phyloP scores from a whole-genome alignment of 1,140 invertebrate genomes.

The Rhynchophorus ferrugineus region DNA sequence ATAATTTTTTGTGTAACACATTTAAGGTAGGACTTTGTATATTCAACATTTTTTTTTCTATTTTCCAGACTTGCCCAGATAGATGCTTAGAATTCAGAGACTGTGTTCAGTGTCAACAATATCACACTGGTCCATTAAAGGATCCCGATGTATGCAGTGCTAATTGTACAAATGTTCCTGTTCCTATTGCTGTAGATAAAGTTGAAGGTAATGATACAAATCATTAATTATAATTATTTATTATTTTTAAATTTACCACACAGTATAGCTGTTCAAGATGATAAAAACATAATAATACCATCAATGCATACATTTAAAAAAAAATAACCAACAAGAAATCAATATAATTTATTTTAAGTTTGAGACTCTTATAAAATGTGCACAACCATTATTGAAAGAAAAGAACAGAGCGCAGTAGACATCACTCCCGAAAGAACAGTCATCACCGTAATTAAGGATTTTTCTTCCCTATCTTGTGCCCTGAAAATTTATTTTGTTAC shows the following conservation, averaged over 20 bases:
- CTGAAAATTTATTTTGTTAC: constrained; percentile 7
- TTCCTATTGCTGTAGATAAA: constrained; percentile 40
- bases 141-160: constrained; percentile 44
- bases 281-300: too few relatives aligned
- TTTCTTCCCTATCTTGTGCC: constrained; percentile 10
- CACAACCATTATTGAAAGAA: constrained; percentile 11
- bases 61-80: constrained; percentile 59
- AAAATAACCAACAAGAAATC: too few relatives aligned
- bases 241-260: too few relatives aligned
- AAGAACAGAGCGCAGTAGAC: constrained; percentile 9
- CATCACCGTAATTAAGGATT: constrained; percentile 4
- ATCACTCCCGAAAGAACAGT: constrained; percentile 11
- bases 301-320: too few relatives aligned
- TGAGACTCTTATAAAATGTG: constrained; percentile 3
- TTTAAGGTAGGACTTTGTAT: too few relatives aligned
- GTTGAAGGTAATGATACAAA: constrained; percentile 40
- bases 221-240: too few relatives aligned
- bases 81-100: constrained; percentile 63
- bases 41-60: background rate
- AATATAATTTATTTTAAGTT: background rate
- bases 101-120: constrained; percentile 68
- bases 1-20: too few relatives aligned
- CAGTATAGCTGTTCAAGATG: too few relatives aligned
- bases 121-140: constrained; percentile 55
- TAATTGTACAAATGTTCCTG: constrained; percentile 55